Conservation (phyloP, 30 jellyfish, hydroid and myxozoan genomes). For the Sanderia malayensis region DNA sequence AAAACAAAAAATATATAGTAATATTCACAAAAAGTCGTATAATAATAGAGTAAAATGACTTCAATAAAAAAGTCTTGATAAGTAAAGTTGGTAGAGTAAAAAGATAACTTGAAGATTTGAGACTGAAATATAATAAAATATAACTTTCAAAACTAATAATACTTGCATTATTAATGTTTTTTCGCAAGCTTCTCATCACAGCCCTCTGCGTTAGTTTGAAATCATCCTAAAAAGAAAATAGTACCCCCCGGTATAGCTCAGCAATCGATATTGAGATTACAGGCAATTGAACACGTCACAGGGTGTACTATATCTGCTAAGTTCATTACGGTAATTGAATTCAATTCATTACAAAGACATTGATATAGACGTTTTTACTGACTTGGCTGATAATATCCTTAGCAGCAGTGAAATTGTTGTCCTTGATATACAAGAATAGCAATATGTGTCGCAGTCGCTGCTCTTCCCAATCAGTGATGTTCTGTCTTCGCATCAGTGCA, state of each 20-base stretch:
- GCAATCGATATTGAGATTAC: not conserved
- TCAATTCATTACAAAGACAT: not conserved
- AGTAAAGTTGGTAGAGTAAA: not conserved
- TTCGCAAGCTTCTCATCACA: not conserved
- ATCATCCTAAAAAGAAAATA: not conserved
- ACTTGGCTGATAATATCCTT: slow-evolving; percentile 34
- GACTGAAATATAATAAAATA: too few species aligned
- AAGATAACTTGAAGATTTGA: not conserved
- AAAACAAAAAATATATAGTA: too few species aligned
- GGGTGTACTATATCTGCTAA: not conserved
- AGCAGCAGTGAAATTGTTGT: slow-evolving; percentile 48
- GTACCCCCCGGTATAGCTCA: not conserved
- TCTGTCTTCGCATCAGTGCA: slow-evolving; percentile 37
- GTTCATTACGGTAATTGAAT: not conserved
- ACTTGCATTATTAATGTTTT: not conserved
- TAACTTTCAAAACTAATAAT: too few species aligned
- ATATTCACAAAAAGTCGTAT: not conserved
- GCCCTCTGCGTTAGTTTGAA: not conserved
- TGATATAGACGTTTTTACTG: not conserved
- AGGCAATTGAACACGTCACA: not conserved
- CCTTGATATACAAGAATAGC: slow-evolving; percentile 35
- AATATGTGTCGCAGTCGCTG: slow-evolving; percentile 37
- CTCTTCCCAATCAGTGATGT: slow-evolving; percentile 48
- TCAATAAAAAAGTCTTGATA: not conserved
- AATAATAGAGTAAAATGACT: not conserved